Evolutionary conservation across 2,113 vertebrate genomes (phyloP), one percentile per base, ranked within the genome.

Genomic region (Lates calcarifer): DNA sequence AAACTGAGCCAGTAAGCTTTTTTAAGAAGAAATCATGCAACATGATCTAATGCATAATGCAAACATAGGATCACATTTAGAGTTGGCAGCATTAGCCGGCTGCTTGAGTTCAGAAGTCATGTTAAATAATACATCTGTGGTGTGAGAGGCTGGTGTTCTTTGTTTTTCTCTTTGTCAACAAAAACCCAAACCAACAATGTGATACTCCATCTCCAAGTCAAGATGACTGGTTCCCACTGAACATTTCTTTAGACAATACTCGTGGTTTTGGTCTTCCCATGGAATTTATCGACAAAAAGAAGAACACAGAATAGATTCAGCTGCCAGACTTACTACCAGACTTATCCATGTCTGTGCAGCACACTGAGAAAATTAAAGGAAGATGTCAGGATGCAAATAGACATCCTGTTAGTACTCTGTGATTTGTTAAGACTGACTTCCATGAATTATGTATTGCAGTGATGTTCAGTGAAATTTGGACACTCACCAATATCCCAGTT

Each of bases 1-100:
- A 70, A 5, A 68, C 67, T 24, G 82, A 89, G 24, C 56, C 4
- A 71, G 93, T 92, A 35, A 86, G 87, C 24, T 61, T 49, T 49
- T 9, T n/a, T 33, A 14, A 18, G 1, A n/a, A 41, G 2, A 41
- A 13, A 41, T 17, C n/a, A 10, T n/a, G 35, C 4, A 39, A 18
- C 26, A 2, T 49, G 29, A 74, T 56, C 24, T 28, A 14, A 71
- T 83, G n/a, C 39, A 39, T 84, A 5, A 65, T 55, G 15, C 4
- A 24, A 29, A 56, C 43, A 37, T 28, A 68, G 51, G 10, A 76
- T 64, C 2, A 5, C 22, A 8, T 51, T 56, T 22, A 67, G 57
- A 77, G 12, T 5, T 4, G 31, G 65, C 28, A 22, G 18, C 33
- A 17, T 2, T 17, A 29, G 15, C 0, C 5, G 2, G 45, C 74